A percentile compares a stretch with the other conserved stretches of the same genome.
Conservation (phyloP, 1,140 invertebrate species). For the Drosophila equinoxialis region DNA sequence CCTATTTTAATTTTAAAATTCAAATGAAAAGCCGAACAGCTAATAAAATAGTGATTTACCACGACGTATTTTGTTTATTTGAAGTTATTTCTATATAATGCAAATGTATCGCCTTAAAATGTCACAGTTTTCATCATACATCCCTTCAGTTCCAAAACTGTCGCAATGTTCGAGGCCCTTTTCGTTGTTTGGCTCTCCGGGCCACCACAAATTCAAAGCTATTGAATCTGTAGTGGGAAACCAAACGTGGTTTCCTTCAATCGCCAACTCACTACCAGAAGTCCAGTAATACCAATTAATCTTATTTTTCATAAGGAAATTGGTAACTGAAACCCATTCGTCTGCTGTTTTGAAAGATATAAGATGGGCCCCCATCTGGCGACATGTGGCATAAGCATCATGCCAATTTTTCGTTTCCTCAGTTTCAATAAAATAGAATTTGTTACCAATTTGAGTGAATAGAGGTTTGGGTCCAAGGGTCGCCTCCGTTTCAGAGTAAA, state of each 20-base stretch:
- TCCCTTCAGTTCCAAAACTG: no score
- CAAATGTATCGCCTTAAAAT: no score
- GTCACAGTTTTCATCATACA: no score
- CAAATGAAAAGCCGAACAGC: no score
- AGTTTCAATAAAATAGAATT: neutral
- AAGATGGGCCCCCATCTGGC: slow-evolving; percentile 15
- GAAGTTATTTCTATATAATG: no score
- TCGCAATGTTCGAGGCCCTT: neutral
- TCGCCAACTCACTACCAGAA: slow-evolving; percentile 1
- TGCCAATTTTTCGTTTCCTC: slow-evolving; percentile 19
- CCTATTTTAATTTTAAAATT: no score
- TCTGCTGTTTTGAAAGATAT: slow-evolving; percentile 14
- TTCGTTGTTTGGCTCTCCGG: neutral
- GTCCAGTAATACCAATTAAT: neutral
- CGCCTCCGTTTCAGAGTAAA: no score
- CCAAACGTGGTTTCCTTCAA: neutral
- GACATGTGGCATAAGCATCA: slow-evolving; percentile 28
- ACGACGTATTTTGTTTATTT: no score
- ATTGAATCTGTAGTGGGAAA: neutral
- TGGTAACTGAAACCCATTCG: slow-evolving; percentile 23
- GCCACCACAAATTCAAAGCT: neutral
- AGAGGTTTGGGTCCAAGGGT: no score
- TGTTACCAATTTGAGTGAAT: neutral
- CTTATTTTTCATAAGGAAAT: slow-evolving; percentile 4
- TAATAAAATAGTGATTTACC: no score